A percentile compares a stretch with the other conserved stretches of the same genome.
phyloP scores from a whole-genome alignment of 2,113 vertebrate genomes.

The Albula goreensis region DNA sequence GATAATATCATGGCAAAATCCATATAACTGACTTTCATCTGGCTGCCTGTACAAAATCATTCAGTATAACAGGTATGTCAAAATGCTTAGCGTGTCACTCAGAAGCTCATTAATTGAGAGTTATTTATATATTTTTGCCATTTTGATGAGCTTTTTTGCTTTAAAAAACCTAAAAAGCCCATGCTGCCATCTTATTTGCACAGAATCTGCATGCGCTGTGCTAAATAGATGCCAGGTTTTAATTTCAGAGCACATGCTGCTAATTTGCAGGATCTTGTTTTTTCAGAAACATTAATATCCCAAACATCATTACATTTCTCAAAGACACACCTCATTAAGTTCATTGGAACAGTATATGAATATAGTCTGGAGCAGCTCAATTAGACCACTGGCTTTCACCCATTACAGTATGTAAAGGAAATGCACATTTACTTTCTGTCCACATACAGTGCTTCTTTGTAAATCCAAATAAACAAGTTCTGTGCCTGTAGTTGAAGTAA shows the following conservation, averaged over 20 bases:
- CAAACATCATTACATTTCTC: background rate
- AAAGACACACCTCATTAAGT: background rate
- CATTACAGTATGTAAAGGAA: background rate
- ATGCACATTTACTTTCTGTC: background rate
- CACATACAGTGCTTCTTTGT: background rate
- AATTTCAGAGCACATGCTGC: background rate
- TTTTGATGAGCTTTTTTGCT: background rate
- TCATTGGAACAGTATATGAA: background rate
- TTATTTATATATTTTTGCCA: background rate
- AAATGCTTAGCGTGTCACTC: background rate
- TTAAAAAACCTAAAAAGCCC: background rate
- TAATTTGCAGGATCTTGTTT: background rate
- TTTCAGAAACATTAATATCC: background rate
- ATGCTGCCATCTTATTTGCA: background rate
- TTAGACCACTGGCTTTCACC: background rate
- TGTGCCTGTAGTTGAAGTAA: too few relatives aligned
- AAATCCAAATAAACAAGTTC: too few relatives aligned
- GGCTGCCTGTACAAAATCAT: background rate
- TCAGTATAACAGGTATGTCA: background rate
- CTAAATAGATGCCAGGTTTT: background rate
- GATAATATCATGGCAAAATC: background rate
- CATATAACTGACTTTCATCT: background rate
- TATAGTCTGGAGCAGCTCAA: background rate
- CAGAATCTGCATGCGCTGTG: background rate
- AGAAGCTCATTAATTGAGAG: background rate